These are phyloP conservation scores for Pao palembangensis DNA, from an alignment of 2,113 vertebrate genomes.

Conservation along the genomic window DNA sequence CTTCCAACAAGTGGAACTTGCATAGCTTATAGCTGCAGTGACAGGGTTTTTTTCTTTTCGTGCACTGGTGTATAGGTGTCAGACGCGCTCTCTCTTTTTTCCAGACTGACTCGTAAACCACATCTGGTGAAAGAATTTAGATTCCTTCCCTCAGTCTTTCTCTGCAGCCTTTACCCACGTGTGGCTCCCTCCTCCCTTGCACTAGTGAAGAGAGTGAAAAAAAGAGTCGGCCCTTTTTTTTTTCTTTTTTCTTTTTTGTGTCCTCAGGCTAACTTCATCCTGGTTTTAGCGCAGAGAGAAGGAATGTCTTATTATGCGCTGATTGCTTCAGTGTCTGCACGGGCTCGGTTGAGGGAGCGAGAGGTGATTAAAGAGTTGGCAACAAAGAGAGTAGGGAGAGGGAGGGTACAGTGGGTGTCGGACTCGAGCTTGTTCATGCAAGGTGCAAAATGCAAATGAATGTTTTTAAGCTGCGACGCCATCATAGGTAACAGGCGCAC, in stretches of 20 bases:
- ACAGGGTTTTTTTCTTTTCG: constrained; percentile 32
- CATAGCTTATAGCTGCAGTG: constrained; percentile 32
- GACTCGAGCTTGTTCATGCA: constrained; percentile 40
- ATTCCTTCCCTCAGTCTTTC: constrained; percentile 67
- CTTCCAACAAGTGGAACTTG: constrained; percentile 27
- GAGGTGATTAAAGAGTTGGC: constrained; percentile 17
- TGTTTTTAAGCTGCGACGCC: constrained; percentile 20
- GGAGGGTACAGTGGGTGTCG: constrained; percentile 22
- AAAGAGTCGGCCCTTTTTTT: constrained; percentile 56
- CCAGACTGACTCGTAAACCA: constrained; percentile 75
- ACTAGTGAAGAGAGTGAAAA: constrained; percentile 44
- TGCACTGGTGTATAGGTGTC: constrained; percentile 52
- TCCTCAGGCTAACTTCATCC: constrained; percentile 64
- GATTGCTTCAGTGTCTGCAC: constrained; percentile 43
- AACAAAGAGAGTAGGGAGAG: constrained; percentile 11
- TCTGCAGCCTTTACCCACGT: constrained; percentile 48
- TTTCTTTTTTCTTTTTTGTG: constrained; percentile 49
- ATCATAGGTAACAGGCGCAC: constrained; percentile 32
- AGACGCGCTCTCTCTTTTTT: constrained; percentile 56
- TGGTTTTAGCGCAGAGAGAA: constrained; percentile 54
- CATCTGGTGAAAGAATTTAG: constrained; percentile 78
- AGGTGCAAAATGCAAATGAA: constrained; percentile 49
- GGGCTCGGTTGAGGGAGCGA: constrained; percentile 5
- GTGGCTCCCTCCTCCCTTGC: constrained; percentile 48
- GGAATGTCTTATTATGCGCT: constrained; percentile 60